Conservation (phyloP, 2,113 vertebrate species). For the Eonycteris spelaea region DNA sequence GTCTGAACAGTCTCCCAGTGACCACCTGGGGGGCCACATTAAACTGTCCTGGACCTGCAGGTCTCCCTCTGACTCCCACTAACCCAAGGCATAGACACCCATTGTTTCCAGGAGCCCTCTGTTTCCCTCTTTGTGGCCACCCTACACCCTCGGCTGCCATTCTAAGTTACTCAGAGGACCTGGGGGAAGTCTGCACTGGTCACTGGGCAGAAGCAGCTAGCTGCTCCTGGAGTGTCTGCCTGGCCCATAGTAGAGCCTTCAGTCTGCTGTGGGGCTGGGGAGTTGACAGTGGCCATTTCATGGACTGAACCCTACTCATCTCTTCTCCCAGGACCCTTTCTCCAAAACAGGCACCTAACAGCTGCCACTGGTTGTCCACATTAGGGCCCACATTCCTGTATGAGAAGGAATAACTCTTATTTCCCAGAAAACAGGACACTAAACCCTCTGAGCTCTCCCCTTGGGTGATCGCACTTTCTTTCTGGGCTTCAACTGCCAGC, state of each 20-base stretch:
- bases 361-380: rapidly evolving
- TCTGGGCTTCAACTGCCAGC: neutral
- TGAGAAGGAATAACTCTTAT: neutral
- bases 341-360: neutral
- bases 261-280: neutral
- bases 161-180: neutral
- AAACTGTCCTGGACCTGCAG: neutral
- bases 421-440: neutral
- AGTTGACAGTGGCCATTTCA: neutral
- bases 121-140: neutral
- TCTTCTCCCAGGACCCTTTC: neutral
- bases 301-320: neutral
- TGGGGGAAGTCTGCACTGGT: neutral
- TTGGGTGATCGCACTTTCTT: neutral
- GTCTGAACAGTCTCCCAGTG: neutral
- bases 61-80: neutral
- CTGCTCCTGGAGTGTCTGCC: neutral
- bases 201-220: neutral
- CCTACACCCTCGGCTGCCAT: neutral
- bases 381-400: neutral
- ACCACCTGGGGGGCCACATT: rapidly evolving
- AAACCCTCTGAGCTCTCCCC: neutral
- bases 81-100: neutral
- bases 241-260: neutral
- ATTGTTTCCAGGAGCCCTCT: neutral